These are phyloP conservation scores for Cyanoramphus novaezelandiae DNA, from an alignment of 2,113 vertebrate genomes.

Conservation along the genomic window DNA sequence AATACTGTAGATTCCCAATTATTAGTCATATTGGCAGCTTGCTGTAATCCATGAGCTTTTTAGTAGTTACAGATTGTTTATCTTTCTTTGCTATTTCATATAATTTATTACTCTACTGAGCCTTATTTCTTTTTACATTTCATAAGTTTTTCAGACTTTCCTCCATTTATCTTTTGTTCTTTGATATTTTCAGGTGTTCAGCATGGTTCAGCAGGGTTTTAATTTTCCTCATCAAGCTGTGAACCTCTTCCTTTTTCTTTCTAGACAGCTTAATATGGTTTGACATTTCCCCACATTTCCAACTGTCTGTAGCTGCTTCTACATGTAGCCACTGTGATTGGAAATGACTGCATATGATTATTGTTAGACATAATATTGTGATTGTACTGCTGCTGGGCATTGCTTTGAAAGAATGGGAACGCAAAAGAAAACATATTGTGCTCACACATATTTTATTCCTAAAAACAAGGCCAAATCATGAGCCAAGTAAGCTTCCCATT, in stretches of 20 bases:
- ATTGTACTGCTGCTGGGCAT: constrained; percentile 43
- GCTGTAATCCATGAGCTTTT: not conserved
- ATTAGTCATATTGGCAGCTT: not conserved
- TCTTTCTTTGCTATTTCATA: not conserved
- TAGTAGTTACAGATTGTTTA: not conserved
- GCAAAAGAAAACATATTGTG: not conserved
- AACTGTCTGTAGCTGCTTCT: constrained; percentile 23
- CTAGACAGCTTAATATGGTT: constrained; percentile 1
- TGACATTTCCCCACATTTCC: constrained; percentile 48
- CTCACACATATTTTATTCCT: constrained; percentile 22
- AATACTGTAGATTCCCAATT: not conserved
- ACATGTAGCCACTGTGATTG: constrained; percentile 7
- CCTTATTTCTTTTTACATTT: constrained; percentile 31
- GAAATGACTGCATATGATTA: constrained; percentile 61
- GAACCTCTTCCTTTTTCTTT: constrained; percentile 46
- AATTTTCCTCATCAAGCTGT: constrained; percentile 54
- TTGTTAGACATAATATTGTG: constrained; percentile 31
- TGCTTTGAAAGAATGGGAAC: constrained; percentile 9
- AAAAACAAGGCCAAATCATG: not conserved
- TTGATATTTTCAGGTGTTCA: constrained; percentile 46
- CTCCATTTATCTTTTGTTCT: constrained; percentile 35
- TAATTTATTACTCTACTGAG: not conserved
- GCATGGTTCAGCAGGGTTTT: constrained; percentile 35
- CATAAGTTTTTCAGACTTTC: constrained; percentile 20
- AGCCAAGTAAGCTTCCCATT: not conserved